Base-by-base conservation (phyloP, 2,113 vertebrate species). In the Spea multiplicata region DNA sequence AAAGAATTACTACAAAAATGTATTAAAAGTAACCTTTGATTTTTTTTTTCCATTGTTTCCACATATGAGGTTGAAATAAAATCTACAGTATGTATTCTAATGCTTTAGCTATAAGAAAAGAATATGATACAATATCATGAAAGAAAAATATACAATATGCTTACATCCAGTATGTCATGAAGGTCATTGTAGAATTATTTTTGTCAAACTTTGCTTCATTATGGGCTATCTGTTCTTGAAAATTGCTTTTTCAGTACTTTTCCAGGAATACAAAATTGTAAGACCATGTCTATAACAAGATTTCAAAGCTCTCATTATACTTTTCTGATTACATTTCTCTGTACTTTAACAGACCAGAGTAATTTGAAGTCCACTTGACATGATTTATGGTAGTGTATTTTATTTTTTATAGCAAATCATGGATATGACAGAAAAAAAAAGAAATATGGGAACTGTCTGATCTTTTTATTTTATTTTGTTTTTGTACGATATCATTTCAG, bases 341-440 rank as follows among this genome's bases (percentile, higher is more conserved):
- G 49, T 52, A 16, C 67, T 17, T 64, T 71, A 77, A 61, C 66
- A 77, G 55, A 48, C 55, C 57, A 71, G 46, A 62, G 67, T 71
- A 77, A 77, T 77, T 47, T 71, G 45, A 77, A 70, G 75, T 62
- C 75, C 75, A 77, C 67, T 77, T 64, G 55, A 77, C 75, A 77
- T 77, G 75, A 77, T 77, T 77, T 77, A 77, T 77, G 59, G 55
- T 71, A 64, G 66, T 62, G 55, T 71, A 71, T 10, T 77, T 71
- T 52, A 77, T 30, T 46, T 47, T 68, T 70, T 68, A 50, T 46
- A 76, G 75, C 16, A 8, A 47, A 77, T 62, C 13, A 16, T 71
- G 14, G 47, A 71, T 71, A 44, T 70, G 55, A 77, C 75, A 77
- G 67, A 52, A 14, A 61, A 30, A n/a, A 77, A 70, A 70, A 16